These are phyloP conservation scores for Drosophila flavopinicola DNA, from an alignment of 2,888 invertebrate genomes.

Conservation along the genomic window DNA sequence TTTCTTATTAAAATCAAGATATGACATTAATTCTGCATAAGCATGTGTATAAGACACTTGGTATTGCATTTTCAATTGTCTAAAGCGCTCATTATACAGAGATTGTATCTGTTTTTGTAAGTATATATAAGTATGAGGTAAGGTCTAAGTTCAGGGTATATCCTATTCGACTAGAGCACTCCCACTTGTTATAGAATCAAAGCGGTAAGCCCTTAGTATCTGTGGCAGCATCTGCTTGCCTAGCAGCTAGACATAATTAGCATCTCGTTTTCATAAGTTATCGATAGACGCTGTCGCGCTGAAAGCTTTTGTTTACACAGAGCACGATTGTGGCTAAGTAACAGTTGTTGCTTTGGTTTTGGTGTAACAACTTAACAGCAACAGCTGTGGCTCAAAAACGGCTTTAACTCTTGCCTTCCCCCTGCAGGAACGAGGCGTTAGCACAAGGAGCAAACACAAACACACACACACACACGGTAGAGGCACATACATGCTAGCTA, in stretches of 20 bases:
- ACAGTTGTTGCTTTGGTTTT: conserved; percentile 34
- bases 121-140: too few relatives aligned
- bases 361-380: conserved; percentile 29
- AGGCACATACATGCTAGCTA: conserved; percentile 36
- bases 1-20: too few relatives aligned
- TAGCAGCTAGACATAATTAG: conserved; percentile 38
- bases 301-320: conserved; percentile 53
- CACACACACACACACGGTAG: conserved; percentile 7
- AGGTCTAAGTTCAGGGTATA: too few relatives aligned
- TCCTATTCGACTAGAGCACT: too few relatives aligned
- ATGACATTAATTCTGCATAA: too few relatives aligned
- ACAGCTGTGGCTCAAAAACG: conserved; percentile 56
- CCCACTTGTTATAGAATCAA: too few relatives aligned
- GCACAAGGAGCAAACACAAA: conserved; percentile 6
- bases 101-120: too few relatives aligned
- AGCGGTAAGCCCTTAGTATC: too few relatives aligned
- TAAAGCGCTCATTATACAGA: too few relatives aligned
- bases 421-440: not conserved
- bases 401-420: conserved; percentile 42
- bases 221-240: conserved; percentile 28
- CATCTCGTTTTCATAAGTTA: conserved; percentile 52
- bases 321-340: conserved; percentile 26
- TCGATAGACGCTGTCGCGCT: conserved; percentile 32
- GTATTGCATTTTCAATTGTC: too few relatives aligned
- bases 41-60: too few relatives aligned